Conservation (phyloP, 2,888 invertebrate genomes). For the Dione vanillae region DNA sequence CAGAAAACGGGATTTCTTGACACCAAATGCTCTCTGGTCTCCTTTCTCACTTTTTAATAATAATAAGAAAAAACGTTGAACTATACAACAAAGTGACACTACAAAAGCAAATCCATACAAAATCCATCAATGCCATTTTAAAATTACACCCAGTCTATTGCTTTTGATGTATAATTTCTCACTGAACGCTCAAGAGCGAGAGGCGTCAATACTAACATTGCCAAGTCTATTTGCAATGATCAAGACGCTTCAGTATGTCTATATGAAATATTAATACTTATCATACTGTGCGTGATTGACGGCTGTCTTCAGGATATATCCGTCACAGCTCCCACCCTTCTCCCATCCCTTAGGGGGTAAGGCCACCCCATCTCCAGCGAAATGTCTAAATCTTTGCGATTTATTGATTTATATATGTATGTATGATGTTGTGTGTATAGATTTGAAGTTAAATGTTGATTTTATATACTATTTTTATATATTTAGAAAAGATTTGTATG, state of each 20-base stretch:
- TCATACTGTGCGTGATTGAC: conserved; percentile 81
- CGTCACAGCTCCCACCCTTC: conserved; percentile 77
- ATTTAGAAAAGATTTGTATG: too few species aligned
- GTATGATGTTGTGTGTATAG: neutral
- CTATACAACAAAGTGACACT: neutral
- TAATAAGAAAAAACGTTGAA: too few species aligned
- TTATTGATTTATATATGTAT: conserved; percentile 79
- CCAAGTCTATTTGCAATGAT: conserved; percentile 49
- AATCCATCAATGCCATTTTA: conserved; percentile 24
- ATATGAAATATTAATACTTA: conserved; percentile 79
- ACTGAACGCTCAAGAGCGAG: conserved; percentile 23
- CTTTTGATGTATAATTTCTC: conserved; percentile 32
- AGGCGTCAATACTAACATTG: conserved; percentile 32
- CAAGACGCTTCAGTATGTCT: conserved; percentile 59
- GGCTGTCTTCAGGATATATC: conserved; percentile 81
- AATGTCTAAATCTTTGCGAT: conserved; percentile 82
- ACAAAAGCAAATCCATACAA: neutral
- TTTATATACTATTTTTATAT: too few species aligned
- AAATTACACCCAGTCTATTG: conserved; percentile 31
- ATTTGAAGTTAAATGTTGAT: neutral
- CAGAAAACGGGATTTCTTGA: neutral
- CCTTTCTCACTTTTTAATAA: too few species aligned
- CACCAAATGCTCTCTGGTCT: too few species aligned
- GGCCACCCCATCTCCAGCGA: conserved; percentile 60
- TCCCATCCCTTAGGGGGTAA: conserved; percentile 54